Evolutionary conservation across 2,797 vertebrate species (phyloP), one percentile per base, ranked within the genome.

Genomic region (Spondyliosoma cantharus): DNA sequence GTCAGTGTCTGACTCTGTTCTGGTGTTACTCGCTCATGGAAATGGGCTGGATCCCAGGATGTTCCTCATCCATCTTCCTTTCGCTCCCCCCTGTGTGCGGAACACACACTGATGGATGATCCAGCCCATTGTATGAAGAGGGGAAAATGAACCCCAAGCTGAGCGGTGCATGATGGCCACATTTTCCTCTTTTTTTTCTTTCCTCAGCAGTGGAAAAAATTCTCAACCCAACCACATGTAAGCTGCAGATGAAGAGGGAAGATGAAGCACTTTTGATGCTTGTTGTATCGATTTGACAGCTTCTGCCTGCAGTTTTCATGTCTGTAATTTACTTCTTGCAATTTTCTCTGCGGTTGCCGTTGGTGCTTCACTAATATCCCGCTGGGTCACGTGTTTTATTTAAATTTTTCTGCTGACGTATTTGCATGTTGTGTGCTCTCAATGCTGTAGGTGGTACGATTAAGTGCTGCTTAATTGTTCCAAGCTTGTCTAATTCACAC

Each of bases 41-140:
- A 86, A 85, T 13, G 25, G 54, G 63, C 57, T 75, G 61, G 52
- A 84, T 87, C 73, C 60, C 29, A 50, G 71, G 70, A 79, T 89
- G 63, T 80, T 89, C 62, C 75, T 84, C 86, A 87, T 93, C 87
- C 71, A 84, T 91, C 87, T 84, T 91, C 78, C 78, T 69, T 79
- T 61, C 48, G 1, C 74, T 29, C 81, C 70, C 82, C 29, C 67
- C 66, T 12, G 32, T 22, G 67, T 4, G 22, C 57, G 53, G 83
- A 84, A 74, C 65, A 53, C 78, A 24, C 77, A 42, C 81, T 89
- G 90, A 89, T 80, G 63, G 81, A 91, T 90, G 85, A 88, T 80
- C 71, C 74, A 43, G 70, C 12, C 62, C 60, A 37, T 69, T 12
- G 29, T 76, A 60, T 61, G 69, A 42, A 58, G 73, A 69, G 25